Percentiles rank a stretch among this genome's conserved stretches.
These are phyloP conservation scores for Saimiri boliviensis DNA, from an alignment of 2,113 vertebrate species.

Conservation along the genomic window DNA sequence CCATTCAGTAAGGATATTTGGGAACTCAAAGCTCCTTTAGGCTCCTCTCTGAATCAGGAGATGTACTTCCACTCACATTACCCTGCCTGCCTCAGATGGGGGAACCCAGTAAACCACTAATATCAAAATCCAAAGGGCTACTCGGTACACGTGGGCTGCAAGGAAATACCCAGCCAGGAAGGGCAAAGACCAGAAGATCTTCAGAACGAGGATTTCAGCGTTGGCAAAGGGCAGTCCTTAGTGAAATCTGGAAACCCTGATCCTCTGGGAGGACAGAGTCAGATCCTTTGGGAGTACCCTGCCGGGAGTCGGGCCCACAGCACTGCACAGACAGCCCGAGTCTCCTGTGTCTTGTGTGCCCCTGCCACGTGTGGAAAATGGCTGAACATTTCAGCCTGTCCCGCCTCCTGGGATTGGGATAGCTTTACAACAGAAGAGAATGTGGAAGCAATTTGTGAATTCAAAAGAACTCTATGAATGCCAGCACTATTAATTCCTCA, in stretches of 20 bases:
- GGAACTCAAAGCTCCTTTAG: neutral
- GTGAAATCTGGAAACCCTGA: neutral
- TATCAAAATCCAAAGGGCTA: neutral
- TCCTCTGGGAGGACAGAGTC: neutral
- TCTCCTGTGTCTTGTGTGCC: neutral
- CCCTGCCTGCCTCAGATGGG: neutral
- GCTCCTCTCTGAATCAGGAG: neutral
- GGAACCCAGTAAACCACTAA: too few relatives aligned
- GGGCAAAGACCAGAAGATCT: neutral
- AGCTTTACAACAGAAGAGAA: neutral
- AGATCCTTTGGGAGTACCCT: too few relatives aligned
- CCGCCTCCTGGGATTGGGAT: neutral
- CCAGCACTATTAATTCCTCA: neutral
- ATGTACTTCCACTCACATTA: neutral
- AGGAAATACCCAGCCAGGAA: neutral
- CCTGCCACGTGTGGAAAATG: neutral
- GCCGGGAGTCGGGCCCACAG: neutral
- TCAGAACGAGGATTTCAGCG: neutral
- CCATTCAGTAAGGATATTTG: neutral
- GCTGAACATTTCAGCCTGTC: neutral
- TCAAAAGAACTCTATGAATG: neutral
- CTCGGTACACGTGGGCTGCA: too few relatives aligned
- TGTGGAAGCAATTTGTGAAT: slow-evolving; percentile 2
- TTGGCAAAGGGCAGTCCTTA: too few relatives aligned
- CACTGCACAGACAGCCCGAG: too few relatives aligned